Conservation (phyloP, 2,113 vertebrate genomes). For the Rousettus leschenaultii region DNA sequence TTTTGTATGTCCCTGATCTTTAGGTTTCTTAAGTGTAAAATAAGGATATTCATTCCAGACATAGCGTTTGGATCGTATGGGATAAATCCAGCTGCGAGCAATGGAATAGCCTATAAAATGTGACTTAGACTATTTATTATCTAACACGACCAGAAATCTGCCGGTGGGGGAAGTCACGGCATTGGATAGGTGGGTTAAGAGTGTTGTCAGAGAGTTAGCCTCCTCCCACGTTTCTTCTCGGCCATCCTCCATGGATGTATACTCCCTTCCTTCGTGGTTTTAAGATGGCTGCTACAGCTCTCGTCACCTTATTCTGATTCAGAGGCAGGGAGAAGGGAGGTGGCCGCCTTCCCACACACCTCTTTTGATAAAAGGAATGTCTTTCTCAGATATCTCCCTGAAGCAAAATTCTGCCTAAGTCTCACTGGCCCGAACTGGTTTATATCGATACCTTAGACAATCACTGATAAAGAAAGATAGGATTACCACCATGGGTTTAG, state of each 20-base stretch:
- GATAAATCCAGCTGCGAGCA: background rate
- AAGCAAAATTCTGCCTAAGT: background rate
- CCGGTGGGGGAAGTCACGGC: background rate
- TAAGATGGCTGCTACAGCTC: background rate
- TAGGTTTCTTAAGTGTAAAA: background rate
- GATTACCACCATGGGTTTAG: background rate
- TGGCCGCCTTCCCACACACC: too few relatives aligned
- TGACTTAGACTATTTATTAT: background rate
- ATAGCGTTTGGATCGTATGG: background rate
- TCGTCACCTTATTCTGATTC: background rate
- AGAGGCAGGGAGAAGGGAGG: background rate
- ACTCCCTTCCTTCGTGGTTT: background rate
- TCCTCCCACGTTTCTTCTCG: background rate
- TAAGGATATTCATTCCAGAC: background rate
- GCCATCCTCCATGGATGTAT: background rate
- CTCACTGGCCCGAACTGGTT: background rate
- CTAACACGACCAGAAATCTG: background rate
- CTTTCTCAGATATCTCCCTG: background rate
- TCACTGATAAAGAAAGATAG: background rate
- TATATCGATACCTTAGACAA: background rate
- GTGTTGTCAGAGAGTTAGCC: background rate
- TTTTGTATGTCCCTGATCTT: background rate
- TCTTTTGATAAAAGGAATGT: background rate
- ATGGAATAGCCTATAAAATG: background rate
- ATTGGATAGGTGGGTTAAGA: fast-evolving